Percentiles rank a stretch among this genome's conserved stretches.
phyloP scores from a whole-genome alignment of 2,113 vertebrate species.

The Pica pica region DNA sequence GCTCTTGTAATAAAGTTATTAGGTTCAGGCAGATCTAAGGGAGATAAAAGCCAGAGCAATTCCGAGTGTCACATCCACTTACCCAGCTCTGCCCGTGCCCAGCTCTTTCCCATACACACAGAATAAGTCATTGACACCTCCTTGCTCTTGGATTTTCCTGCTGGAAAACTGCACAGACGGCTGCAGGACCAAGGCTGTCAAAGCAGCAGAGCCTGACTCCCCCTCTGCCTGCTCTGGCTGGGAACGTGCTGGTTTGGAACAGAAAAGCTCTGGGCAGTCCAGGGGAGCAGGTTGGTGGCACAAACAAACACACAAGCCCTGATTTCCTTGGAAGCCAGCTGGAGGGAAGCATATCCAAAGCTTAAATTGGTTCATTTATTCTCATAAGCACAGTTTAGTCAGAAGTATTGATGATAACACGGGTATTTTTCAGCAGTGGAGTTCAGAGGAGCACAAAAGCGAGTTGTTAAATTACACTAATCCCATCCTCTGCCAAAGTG shows the following conservation, averaged over 20 bases:
- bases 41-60: not conserved
- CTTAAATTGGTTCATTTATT: not conserved
- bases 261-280: not conserved
- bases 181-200: not conserved
- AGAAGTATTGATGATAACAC: not conserved
- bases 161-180: not conserved
- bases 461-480: slow-evolving; percentile 26
- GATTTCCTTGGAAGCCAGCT: not conserved
- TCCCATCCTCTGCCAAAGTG: not conserved
- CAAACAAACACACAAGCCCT: not conserved
- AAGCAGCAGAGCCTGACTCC: not conserved
- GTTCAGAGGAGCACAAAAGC: not conserved
- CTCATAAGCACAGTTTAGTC: not conserved
- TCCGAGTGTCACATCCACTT: not conserved
- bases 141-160: not conserved
- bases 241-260: not conserved
- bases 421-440: not conserved
- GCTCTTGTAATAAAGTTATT: not conserved
- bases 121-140: not conserved
- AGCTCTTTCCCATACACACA: not conserved
- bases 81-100: not conserved
- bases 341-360: not conserved
- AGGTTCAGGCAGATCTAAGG: not conserved
- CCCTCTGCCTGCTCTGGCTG: not conserved
- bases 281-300: not conserved